Evolutionary conservation across 2,888 invertebrate genomes (phyloP).

Genomic region (Muschampia plurimacula): DNA sequence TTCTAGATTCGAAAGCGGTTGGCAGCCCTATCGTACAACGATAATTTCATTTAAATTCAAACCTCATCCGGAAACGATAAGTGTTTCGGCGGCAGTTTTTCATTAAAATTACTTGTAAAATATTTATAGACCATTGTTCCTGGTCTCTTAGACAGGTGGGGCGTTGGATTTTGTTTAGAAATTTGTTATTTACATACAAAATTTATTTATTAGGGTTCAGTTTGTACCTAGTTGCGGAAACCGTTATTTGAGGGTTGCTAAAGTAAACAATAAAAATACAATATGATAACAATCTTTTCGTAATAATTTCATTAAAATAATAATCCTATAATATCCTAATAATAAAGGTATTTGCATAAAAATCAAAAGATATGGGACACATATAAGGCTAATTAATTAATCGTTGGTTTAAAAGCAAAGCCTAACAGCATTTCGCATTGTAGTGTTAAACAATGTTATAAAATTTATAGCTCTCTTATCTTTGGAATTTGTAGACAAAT

Average conservation of each 20-base stretch:
- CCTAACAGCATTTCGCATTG: conserved; percentile 31
- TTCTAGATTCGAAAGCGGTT: neutral
- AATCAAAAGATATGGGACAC: too few relatives aligned
- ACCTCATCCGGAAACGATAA: conserved; percentile 51
- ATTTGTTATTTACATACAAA: conserved; percentile 71
- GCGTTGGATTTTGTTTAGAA: conserved; percentile 50
- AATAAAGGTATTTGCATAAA: too few relatives aligned
- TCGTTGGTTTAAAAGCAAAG: neutral
- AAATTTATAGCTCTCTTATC: conserved; percentile 33
- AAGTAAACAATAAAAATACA: too few relatives aligned
- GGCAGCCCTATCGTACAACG: conserved; percentile 6
- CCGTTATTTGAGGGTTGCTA: neutral
- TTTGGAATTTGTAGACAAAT: conserved; percentile 36
- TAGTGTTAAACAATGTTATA: conserved; percentile 36
- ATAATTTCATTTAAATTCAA: conserved; percentile 35
- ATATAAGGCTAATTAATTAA: too few relatives aligned
- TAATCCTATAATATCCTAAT: too few relatives aligned
- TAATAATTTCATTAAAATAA: too few relatives aligned
- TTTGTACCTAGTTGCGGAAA: conserved; percentile 46
- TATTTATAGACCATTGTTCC: conserved; percentile 80
- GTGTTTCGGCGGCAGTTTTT: conserved; percentile 62
- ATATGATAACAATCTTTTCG: too few relatives aligned
- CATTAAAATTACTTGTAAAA: conserved; percentile 79
- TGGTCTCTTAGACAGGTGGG: conserved; percentile 54
- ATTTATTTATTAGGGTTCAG: conserved; percentile 62